phyloP scores from a whole-genome alignment of 2,797 vertebrate genomes.

The Ibycter americanus region DNA sequence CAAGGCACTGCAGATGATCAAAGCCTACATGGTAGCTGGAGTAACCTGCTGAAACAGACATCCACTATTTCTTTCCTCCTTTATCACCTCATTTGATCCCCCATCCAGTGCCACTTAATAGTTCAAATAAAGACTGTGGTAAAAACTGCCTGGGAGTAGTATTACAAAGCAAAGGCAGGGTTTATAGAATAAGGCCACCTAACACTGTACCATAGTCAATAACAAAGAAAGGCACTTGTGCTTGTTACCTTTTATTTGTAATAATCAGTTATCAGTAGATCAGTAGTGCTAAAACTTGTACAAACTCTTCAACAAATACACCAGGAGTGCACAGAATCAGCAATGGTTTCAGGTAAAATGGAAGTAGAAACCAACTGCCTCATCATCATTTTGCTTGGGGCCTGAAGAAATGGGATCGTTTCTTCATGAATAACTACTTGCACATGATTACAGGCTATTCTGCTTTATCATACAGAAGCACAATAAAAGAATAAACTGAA shows the following conservation, averaged over 20 bases:
- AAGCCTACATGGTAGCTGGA: not conserved
- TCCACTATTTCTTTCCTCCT: not conserved
- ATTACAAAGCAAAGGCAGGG: not conserved
- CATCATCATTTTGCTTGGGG: not conserved
- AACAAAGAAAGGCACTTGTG: not conserved
- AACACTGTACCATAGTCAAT: not conserved
- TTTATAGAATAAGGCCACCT: not conserved
- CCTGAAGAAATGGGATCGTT: not conserved
- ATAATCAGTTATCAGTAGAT: not conserved
- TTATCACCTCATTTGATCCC: not conserved
- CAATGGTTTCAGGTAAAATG: not conserved
- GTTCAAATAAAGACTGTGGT: not conserved
- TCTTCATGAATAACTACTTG: not conserved
- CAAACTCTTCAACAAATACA: not conserved
- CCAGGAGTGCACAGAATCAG: not conserved
- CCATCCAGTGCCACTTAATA: not conserved
- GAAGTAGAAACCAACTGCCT: not conserved
- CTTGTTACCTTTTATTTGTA: not conserved
- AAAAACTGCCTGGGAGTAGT: not conserved
- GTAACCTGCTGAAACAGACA: not conserved
- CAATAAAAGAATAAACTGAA: not conserved
- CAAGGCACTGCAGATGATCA: not conserved
- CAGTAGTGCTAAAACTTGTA: not conserved
- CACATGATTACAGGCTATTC: not conserved
- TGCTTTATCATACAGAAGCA: not conserved